Conservation (phyloP, 2,888 invertebrate species). For the Coenonympha glycerion region DNA sequence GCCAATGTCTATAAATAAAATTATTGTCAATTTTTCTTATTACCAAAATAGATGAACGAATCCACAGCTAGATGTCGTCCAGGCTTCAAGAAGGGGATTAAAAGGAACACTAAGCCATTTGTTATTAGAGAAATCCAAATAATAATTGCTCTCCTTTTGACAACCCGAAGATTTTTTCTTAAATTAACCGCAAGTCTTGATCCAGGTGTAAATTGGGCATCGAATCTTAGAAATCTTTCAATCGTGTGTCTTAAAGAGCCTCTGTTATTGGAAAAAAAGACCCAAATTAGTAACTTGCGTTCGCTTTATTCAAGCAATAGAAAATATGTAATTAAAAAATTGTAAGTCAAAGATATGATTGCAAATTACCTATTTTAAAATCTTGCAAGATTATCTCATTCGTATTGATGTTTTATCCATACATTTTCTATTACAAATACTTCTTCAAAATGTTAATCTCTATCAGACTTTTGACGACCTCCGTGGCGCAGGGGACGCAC, state of each 20-base stretch:
- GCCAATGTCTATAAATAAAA: too few species aligned
- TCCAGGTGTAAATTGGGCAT: conserved; percentile 31
- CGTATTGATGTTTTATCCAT: too few species aligned
- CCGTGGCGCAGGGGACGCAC: too few species aligned
- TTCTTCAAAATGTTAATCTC: too few species aligned
- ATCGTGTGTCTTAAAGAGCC: conserved; percentile 35
- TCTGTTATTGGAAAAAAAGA: conserved; percentile 31
- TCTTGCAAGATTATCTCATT: too few species aligned
- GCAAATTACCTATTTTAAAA: too few species aligned
- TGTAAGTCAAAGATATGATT: too few species aligned
- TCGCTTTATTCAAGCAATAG: too few species aligned
- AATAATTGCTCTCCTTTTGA: conserved; percentile 43
- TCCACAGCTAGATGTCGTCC: conserved; percentile 43
- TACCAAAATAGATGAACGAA: conserved; percentile 38
- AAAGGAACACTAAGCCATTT: conserved; percentile 38
- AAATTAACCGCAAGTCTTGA: conserved; percentile 40
- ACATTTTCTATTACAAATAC: too few species aligned
- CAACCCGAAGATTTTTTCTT: conserved; percentile 31
- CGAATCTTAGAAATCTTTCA: conserved; percentile 32
- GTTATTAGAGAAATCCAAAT: conserved; percentile 44
- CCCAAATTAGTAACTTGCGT: neutral
- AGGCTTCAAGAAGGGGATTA: conserved; percentile 35
- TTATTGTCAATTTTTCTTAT: too few species aligned
- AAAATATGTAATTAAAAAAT: too few species aligned
- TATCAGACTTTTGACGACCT: too few species aligned